Conservation (phyloP, 2,797 vertebrate genomes). For the Triplophysa yarkandensis region DNA sequence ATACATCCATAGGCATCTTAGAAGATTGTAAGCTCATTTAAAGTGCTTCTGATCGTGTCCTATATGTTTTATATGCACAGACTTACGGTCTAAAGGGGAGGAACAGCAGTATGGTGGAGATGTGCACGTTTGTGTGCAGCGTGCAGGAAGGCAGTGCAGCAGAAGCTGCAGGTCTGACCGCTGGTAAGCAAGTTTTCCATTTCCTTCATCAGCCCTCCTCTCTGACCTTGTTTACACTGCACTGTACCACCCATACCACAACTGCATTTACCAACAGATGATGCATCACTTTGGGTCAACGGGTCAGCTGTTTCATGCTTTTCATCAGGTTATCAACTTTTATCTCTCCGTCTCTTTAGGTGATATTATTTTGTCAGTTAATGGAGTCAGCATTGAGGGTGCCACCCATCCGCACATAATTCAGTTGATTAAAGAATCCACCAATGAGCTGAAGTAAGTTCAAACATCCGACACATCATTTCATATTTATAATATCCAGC, state of each 20-base stretch:
- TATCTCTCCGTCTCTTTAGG: slow-evolving; percentile 69
- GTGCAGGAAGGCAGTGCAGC: slow-evolving; percentile 86
- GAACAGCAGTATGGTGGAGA: slow-evolving; percentile 72
- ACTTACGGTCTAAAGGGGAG: slow-evolving; percentile 79
- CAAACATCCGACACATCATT: neutral
- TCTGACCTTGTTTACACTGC: slow-evolving; percentile 3
- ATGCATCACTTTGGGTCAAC: neutral
- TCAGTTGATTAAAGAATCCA: slow-evolving; percentile 83
- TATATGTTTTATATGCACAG: slow-evolving; percentile 69
- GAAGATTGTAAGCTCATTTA: neutral
- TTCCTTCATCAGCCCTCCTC: slow-evolving; percentile 41
- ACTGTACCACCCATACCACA: slow-evolving; percentile 1
- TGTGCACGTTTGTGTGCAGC: slow-evolving; percentile 82
- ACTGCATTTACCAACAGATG: slow-evolving; percentile 4
- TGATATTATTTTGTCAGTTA: slow-evolving; percentile 86
- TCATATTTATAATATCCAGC: neutral
- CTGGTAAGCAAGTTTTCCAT: slow-evolving; percentile 71
- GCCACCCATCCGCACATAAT: slow-evolving; percentile 83
- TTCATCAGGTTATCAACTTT: neutral
- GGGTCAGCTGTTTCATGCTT: neutral
- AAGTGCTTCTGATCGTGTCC: neutral
- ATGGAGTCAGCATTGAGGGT: slow-evolving; percentile 81
- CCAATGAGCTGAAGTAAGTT: slow-evolving; percentile 86
- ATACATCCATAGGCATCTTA: neutral
- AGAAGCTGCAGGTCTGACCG: slow-evolving; percentile 83